Base-by-base conservation (phyloP, 2,113 vertebrate species). In the Ctenodactylus gundi region DNA sequence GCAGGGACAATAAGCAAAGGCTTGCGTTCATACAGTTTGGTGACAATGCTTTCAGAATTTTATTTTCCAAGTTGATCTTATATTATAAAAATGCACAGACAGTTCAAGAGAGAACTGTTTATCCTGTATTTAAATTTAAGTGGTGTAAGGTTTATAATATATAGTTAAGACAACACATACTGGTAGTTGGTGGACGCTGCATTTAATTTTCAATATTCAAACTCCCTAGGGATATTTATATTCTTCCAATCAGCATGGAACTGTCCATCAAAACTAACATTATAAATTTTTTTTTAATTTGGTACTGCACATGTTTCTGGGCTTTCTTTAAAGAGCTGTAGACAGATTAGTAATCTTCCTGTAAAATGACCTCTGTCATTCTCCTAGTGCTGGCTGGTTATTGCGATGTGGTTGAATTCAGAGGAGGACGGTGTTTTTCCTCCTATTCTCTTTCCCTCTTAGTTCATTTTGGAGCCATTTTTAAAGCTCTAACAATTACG, bases 231-330 rank as follows among this genome's bases (percentile, higher is more conserved):
- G 98, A 98, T 97, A 98, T 98, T 98, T 98, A 98, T 98, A 98
- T 98, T 98, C 98, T 98, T 97, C 98, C 98, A 98, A 98, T 98
- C 98, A 98, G 97, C 96, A 97, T 95, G 98, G 97, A 98, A 98
- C 98, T 98, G 98, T 98, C 98, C 97, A 97, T 98, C 98, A 98
- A 98, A 98, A 98, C 94, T 97, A 98, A 98, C 94, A 97, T 97
- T 97, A 96, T 95, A 98, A 96, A 91, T 88, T 97, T 97, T 96
- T 96, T 97, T 97, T 96, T 85, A 96, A 97, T 6, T 95, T 95
- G 96, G 90, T 95, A 92, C 78, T 94, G 91, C 57, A 95, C 98
- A 96, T 95, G 97, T 98, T 98, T 94, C 18, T 65, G 88, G 21
- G 41, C 64, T 97, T 96, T 96, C 90, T 97, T 97, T 97, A 96